Base-by-base conservation (phyloP, 2,888 invertebrate species). In the Acrobasis consociella region DNA sequence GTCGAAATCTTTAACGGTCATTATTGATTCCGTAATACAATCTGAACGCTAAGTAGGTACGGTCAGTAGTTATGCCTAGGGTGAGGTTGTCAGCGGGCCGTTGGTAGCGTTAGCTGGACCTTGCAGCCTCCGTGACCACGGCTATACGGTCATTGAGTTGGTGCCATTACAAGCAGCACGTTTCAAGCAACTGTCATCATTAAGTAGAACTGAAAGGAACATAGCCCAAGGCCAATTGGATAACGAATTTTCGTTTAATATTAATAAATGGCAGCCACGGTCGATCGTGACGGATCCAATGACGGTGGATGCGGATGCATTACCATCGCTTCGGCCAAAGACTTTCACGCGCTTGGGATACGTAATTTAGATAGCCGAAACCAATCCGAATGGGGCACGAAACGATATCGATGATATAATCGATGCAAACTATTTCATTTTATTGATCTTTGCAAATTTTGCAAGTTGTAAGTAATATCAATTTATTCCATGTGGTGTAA, bases 201-300 rank as follows among this genome's bases (percentile, higher is more conserved):
- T 91, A 88, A 86, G 81, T 83, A 85, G 82, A 90, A 90, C 89
- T 86, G 91, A 91, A 91, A 91, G 91, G 90, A 87, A 84, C 88
- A 76, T 70, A 72, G 80, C 77, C 85, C 90, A 89, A 91, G 91
- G 92, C 89, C 85, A 86, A 78, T 82, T 87, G 88, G 85, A 91
- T 91, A 90, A 90, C 90, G 89, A 89, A 91, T 91, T 91, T 92
- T 91, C 87, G 86, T 89, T 89, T 87, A 86, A 87, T 89, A 88
- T 89, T 89, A 88, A 89, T 89, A 89, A 89, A 87, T 86, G 83
- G 83, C 85, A 83, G 82, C 81, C 85, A 85, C 80, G 83, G 85
- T 76, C 79, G 83, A 84, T 88, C 87, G 88, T 89, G 87, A 86
- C 85, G 82, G 84, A 84, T 82, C 75, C 80, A 80, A 79, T 81